These are phyloP conservation scores for Lanius collurio DNA, from an alignment of 2,113 vertebrate genomes.

Conservation along the genomic window DNA sequence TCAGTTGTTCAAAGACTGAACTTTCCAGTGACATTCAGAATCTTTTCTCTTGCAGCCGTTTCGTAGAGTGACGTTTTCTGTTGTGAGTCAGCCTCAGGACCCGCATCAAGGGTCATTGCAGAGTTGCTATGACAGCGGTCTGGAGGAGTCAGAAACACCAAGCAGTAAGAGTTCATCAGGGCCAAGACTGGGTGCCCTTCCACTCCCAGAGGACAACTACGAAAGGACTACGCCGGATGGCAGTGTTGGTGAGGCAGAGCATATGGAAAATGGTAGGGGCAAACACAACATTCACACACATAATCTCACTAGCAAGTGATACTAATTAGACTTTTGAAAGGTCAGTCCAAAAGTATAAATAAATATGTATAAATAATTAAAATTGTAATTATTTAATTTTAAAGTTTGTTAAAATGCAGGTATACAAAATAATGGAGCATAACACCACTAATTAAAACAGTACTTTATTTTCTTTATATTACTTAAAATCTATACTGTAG, in stretches of 20 bases:
- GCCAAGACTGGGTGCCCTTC: conserved; percentile 97
- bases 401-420: conserved; percentile 49
- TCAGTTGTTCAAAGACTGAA: conserved; percentile 71
- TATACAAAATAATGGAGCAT: conserved; percentile 56
- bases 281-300: conserved; percentile 87
- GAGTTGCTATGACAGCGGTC: conserved; percentile 99
- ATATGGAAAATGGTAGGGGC: conserved; percentile 99
- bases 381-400: conserved; percentile 33
- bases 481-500: conserved; percentile 36
- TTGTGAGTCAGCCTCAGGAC: conserved; percentile 99
- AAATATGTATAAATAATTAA: conserved; percentile 45
- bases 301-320: conserved; percentile 74
- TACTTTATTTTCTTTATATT: background rate
- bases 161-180: conserved; percentile 99
- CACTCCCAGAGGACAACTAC: conserved; percentile 99
- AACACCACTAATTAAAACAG: conserved; percentile 48
- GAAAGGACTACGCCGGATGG: conserved; percentile 99
- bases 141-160: conserved; percentile 99
- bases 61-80: conserved; percentile 99
- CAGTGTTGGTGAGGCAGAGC: conserved; percentile 99
- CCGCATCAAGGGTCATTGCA: conserved; percentile 99
- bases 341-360: conserved; percentile 59
- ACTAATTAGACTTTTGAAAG: conserved; percentile 66
- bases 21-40: conserved; percentile 91
- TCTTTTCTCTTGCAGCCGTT: conserved; percentile 99